A percentile compares a stretch with the other conserved stretches of the same genome.
Evolutionary conservation across 2,797 vertebrate species (phyloP).

Genomic region (Enoplosus armatus): DNA sequence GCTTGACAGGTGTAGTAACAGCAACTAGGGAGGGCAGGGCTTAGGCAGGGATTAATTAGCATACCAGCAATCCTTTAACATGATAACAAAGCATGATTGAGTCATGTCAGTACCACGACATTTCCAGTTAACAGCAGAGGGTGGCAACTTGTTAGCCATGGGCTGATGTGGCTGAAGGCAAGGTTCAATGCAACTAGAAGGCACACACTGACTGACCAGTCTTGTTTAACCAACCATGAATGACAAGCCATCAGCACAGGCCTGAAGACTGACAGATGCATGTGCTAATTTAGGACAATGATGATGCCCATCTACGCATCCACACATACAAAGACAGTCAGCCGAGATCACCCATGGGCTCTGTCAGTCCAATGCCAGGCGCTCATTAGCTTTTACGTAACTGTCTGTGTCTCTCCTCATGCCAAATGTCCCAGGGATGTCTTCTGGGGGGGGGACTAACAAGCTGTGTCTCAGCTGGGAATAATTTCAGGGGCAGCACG

Average conservation of each 20-base stretch:
- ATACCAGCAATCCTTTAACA: slow-evolving; percentile 2
- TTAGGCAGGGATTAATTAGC: slow-evolving; percentile 22
- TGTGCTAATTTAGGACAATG: slow-evolving; percentile 66
- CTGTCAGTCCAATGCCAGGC: slow-evolving; percentile 64
- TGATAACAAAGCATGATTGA: slow-evolving; percentile 22
- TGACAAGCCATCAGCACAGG: slow-evolving; percentile 67
- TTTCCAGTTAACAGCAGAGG: slow-evolving; percentile 38
- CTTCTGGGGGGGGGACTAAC: slow-evolving; percentile 48
- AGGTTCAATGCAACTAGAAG: slow-evolving; percentile 57
- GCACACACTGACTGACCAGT: slow-evolving; percentile 59
- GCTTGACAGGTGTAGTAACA: background rate
- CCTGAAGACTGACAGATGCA: slow-evolving; percentile 72
- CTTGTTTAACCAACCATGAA: slow-evolving; percentile 69
- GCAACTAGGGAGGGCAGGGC: background rate
- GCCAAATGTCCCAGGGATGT: slow-evolving; percentile 68
- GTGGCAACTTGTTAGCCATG: slow-evolving; percentile 49
- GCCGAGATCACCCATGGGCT: slow-evolving; percentile 57
- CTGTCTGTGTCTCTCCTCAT: slow-evolving; percentile 55
- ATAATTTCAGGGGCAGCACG: slow-evolving; percentile 60
- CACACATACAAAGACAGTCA: slow-evolving; percentile 52
- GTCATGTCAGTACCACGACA: slow-evolving; percentile 14
- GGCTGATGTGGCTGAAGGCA: slow-evolving; percentile 39
- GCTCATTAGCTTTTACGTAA: slow-evolving; percentile 75
- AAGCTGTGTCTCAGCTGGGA: slow-evolving; percentile 64
- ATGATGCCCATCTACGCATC: slow-evolving; percentile 52